Percentiles rank a stretch among this genome's conserved stretches.
Conservation (phyloP, 2,888 invertebrate genomes). For the Heterodera filipjevi region DNA sequence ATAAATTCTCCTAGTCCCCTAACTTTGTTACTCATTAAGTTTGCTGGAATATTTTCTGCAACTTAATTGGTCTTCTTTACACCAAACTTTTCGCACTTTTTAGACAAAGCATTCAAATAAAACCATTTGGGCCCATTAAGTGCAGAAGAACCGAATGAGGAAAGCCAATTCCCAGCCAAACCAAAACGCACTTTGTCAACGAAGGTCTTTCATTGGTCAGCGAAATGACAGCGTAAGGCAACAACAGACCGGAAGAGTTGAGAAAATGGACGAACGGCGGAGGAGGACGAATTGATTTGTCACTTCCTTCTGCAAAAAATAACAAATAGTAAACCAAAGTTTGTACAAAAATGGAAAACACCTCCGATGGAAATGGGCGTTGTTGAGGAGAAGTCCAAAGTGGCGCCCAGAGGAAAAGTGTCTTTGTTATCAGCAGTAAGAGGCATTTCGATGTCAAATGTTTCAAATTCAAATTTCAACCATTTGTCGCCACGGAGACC, state of each 20-base stretch:
- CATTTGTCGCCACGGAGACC: conserved; percentile 32
- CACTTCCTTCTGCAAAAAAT: conserved; percentile 7
- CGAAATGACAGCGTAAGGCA: conserved; percentile 35
- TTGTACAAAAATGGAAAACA: too few relatives aligned
- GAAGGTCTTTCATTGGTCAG: conserved; percentile 25
- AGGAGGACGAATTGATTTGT: conserved; percentile 10
- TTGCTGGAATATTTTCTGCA: too few relatives aligned
- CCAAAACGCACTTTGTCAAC: conserved; percentile 14
- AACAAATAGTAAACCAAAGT: too few relatives aligned
- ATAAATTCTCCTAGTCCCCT: too few relatives aligned
- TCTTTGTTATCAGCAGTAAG: conserved; percentile 38
- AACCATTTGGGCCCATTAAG: too few relatives aligned
- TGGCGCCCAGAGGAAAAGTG: conserved; percentile 49
- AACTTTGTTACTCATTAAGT: too few relatives aligned
- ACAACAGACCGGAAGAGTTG: conserved; percentile 32
- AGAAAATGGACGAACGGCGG: conserved; percentile 37
- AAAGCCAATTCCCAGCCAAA: too few relatives aligned
- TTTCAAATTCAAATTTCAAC: conserved; percentile 29
- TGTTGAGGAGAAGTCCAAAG: conserved; percentile 45
- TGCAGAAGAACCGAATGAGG: too few relatives aligned
- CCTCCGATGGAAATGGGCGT: conserved; percentile 33
- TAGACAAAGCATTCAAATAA: neutral
- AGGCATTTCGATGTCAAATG: conserved; percentile 41
- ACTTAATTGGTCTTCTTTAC: too few relatives aligned
- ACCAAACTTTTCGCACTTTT: too few relatives aligned